A percentile compares a stretch with the other conserved stretches of the same genome.
Conservation (phyloP, 2,113 vertebrate species). For the Lates calcarifer region DNA sequence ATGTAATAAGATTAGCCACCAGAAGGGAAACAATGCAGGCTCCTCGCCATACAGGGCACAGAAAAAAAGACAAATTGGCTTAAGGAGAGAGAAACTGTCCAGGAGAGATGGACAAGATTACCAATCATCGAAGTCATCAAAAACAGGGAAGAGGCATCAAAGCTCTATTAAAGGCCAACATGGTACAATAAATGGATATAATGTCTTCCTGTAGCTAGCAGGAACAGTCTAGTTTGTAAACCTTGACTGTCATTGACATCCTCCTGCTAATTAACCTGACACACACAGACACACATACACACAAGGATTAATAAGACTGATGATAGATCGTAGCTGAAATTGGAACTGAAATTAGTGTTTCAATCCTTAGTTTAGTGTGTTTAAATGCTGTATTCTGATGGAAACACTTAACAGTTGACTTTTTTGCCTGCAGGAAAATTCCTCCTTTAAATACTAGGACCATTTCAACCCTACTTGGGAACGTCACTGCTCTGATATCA, state of each 20-base stretch:
- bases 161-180: conserved; percentile 38
- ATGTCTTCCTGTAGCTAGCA: conserved; percentile 11
- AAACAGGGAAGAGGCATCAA: conserved; percentile 35
- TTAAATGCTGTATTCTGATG: conserved; percentile 2
- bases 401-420: neutral
- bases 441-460: conserved; percentile 5
- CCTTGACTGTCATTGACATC: conserved; percentile 47
- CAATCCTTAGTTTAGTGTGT: neutral
- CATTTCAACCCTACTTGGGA: neutral
- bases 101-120: conserved; percentile 53
- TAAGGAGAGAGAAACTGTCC: conserved; percentile 54
- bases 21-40: conserved; percentile 75
- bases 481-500: conserved; percentile 20
- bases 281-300: conserved; percentile 7
- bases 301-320: conserved; percentile 4
- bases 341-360: neutral
- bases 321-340: conserved; percentile 2
- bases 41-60: conserved; percentile 44
- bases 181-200: conserved; percentile 21
- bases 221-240: conserved; percentile 38
- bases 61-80: conserved; percentile 63
- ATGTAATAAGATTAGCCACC: conserved; percentile 80
- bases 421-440: neutral
- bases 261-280: conserved; percentile 47
- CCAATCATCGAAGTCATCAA: conserved; percentile 60